phyloP scores from a whole-genome alignment of 2,888 invertebrate genomes.

The Germaria angustata region DNA sequence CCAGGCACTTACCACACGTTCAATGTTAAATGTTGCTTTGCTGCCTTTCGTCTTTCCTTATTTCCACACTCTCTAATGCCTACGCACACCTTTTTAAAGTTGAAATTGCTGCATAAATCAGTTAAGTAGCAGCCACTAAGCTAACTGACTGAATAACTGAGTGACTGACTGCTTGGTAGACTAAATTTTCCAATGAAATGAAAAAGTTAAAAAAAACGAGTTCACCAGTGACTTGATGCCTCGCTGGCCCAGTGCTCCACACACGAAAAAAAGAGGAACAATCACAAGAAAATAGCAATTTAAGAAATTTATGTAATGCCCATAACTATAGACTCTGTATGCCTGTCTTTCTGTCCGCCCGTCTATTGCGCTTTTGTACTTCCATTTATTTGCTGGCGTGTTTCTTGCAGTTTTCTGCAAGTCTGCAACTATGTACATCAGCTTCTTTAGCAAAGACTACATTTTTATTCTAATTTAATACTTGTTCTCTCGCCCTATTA shows the following conservation, averaged over 20 bases:
- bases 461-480: conserved; percentile 29
- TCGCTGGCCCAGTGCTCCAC: conserved; percentile 79
- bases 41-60: conserved; percentile 16
- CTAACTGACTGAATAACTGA: conserved; percentile 29
- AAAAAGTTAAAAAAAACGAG: conserved; percentile 4
- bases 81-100: conserved; percentile 63
- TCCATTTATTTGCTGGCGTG: not conserved
- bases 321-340: conserved; percentile 20
- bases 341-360: conserved; percentile 19
- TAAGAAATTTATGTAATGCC: conserved; percentile 61
- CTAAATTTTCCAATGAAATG: conserved; percentile 15
- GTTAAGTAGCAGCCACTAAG: conserved; percentile 37
- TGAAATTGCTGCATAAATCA: conserved; percentile 61
- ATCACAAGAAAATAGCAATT: conserved; percentile 40
- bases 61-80: conserved; percentile 44
- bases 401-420: not conserved
- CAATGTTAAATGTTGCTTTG: conserved; percentile 35
- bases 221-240: conserved; percentile 74
- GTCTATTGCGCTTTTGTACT: conserved; percentile 11
- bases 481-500: conserved; percentile 54
- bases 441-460: conserved; percentile 2
- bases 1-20: conserved; percentile 47
- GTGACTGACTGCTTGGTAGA: conserved; percentile 19
- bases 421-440: conserved; percentile 47
- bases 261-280: conserved; percentile 66